These are phyloP conservation scores for Diplogasteroides magnus DNA, from an alignment of 1,140 invertebrate species.

Conservation along the genomic window DNA sequence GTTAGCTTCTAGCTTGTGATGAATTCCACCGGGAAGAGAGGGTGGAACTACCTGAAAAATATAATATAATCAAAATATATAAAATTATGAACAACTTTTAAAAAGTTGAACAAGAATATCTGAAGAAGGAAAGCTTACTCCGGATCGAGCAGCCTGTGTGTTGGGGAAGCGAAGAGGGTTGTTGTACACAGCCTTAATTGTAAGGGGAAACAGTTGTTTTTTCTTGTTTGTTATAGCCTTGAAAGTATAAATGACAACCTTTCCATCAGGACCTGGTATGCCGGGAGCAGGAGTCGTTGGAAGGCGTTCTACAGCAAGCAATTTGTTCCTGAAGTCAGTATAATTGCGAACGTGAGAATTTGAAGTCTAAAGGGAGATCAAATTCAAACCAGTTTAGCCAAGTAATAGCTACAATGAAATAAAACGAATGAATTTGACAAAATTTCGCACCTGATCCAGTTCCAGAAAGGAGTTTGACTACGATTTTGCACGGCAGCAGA, in stretches of 20 bases:
- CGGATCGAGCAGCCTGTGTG: conserved; percentile 30
- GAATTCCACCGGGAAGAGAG: conserved; percentile 32
- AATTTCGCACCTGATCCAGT: conserved; percentile 21
- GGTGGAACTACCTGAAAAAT: too few species aligned
- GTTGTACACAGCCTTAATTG: conserved; percentile 19
- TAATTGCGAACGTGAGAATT: too few species aligned
- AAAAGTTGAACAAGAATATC: too few species aligned
- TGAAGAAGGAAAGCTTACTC: too few species aligned
- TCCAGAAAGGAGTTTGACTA: conserved; percentile 34
- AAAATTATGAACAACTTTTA: too few species aligned
- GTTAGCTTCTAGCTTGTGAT: conserved; percentile 36
- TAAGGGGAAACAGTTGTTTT: neutral
- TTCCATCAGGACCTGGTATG: conserved; percentile 27
- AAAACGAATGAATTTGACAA: neutral
- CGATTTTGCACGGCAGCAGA: conserved; percentile 33
- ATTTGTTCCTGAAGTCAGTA: conserved; percentile 28
- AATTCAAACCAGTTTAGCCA: conserved; percentile 1
- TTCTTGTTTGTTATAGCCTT: too few species aligned
- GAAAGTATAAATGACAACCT: conserved; percentile 23
- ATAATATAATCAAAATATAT: too few species aligned
- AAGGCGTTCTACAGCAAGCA: conserved; percentile 28
- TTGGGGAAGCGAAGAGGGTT: conserved; percentile 37
- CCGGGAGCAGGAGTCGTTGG: conserved; percentile 29
- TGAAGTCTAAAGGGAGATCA: too few species aligned
- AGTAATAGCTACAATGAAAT: neutral